Conservation (phyloP, 2,888 invertebrate species). For the Chromoteleia sp. region DNA sequence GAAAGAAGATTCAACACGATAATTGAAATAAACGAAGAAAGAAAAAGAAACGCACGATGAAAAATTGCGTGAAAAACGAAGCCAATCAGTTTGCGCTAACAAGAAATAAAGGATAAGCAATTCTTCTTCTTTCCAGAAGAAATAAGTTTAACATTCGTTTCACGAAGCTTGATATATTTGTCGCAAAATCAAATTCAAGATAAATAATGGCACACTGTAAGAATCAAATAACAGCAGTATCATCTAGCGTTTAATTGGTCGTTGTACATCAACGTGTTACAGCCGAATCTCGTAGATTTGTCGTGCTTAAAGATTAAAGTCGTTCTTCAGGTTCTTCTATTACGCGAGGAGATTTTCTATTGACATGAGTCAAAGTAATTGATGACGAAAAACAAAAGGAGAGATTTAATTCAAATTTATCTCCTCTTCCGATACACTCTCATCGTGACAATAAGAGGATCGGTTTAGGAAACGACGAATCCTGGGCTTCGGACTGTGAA, state of each 20-base stretch:
- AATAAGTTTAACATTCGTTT: not conserved
- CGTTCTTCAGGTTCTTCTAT: conserved; percentile 6
- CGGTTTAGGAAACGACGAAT: conserved; percentile 33
- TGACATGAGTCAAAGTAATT: not conserved
- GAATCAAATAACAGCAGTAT: conserved; percentile 53
- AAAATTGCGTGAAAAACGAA: conserved; percentile 53
- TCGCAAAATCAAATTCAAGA: conserved; percentile 37
- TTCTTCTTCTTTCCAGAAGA: too few relatives aligned
- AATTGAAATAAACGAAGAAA: too few relatives aligned
- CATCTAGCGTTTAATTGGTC: conserved; percentile 32
- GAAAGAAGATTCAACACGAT: too few relatives aligned
- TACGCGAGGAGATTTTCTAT: conserved; percentile 27
- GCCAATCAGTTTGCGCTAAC: too few relatives aligned
- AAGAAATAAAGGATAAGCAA: too few relatives aligned
- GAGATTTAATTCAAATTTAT: not conserved
- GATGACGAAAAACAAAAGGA: not conserved
- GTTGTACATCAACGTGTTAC: conserved; percentile 23
- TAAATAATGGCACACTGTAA: conserved; percentile 22
- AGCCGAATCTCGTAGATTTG: conserved; percentile 40
- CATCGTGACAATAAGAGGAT: conserved; percentile 62
- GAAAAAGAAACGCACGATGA: conserved; percentile 21
- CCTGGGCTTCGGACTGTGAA: conserved; percentile 18
- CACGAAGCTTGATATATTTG: conserved; percentile 9
- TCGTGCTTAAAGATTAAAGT: conserved; percentile 15
- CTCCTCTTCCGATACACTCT: conserved; percentile 34